Evolutionary conservation across 2,113 vertebrate species (phyloP), one percentile per base, ranked within the genome.

Genomic region (Miniopterus natalensis): DNA sequence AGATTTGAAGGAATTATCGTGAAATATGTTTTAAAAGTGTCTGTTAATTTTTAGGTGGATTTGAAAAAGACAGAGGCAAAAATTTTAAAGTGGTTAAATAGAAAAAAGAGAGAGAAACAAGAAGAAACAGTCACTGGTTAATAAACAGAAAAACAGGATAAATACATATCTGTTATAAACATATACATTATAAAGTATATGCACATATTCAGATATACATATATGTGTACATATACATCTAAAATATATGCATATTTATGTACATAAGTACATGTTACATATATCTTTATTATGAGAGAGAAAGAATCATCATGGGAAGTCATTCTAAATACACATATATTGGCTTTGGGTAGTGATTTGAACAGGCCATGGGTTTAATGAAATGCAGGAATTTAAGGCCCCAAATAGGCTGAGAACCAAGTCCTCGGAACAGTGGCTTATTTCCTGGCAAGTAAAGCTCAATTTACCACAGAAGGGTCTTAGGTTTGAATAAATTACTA

Each of bases 1-100:
- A 55, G 21, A 20, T 77, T 93, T 49, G 11, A 92, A 79, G n/a
- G 45, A 84, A 87, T 42, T 20, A 71, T 87, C 71, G 27, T 74
- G 53, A 94, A 93, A 84, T 31, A 5, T 12, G 5, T 91, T 87
- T 93, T 87, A 42, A 42, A 95, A 87, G 47, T 59, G 15, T 71
- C n/a, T 73, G 11, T 70, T 90, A 18, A 61, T 78, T 78, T 96
- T 95, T 42, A 59, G 23, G 86, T 66, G 13, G 9, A 66, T 74
- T 73, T 84, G 75, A 70, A 77, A 83, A 81, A 59, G 59, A 40
- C 4, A 77, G 12, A 75, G 15, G 40, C 2, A 83, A 40, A 27
- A 15, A 53, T 84, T 84, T 92, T 80, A 79, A 59, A 55, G 9
- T 31, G 15, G 5, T 77, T 36, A 36, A 36, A 36, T 36, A 36